Evolutionary conservation across 2,888 invertebrate genomes (phyloP), one percentile per base, ranked within the genome.

Genomic region (Dynastes tityus): DNA sequence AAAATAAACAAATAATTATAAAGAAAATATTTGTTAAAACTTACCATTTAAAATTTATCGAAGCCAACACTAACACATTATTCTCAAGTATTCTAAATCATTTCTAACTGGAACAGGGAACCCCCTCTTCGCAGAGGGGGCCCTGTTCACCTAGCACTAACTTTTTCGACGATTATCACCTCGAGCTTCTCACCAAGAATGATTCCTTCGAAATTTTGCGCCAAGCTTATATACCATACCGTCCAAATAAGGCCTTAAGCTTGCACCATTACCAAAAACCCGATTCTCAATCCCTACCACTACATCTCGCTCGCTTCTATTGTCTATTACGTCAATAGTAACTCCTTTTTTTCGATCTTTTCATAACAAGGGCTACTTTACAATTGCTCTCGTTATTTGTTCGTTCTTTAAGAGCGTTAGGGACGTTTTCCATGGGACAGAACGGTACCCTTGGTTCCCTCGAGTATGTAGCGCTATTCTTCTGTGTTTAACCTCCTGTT

Each of bases 401-500:
- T 11, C 9, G 8, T 45, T 45, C 45, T 45, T 45, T 45, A 11
- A 11, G 9, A 45, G 45, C 45, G 63, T 29, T 32, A 29, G 5
- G 29, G 13, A 32, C 27, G 32, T 13, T 63, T 32, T 32, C 63
- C 32, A 63, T 63, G 68, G 68, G 68, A 68, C 51, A 68, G 13
- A 68, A 51, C 27, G 29, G 11, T 22, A 68, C 51, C 68, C 51
- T 9, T 49, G 27, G 68, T 68, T 68, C 68, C 51, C 68, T 68
- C 22, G 51, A 29, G 32, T 29, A 63, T 29, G 63, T 13, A 27
- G 13, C 29, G 13, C 27, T 63, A 63, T 63, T 63, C 63, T 63
- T 29, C 29, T 63, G 63, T 11, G 27, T n/a, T 63, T 32, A 63
- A 29, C 63, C 29, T 29, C 45, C 45, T 45, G 45, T 45, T 45